A percentile compares a stretch with the other conserved stretches of the same genome.
These are phyloP conservation scores for Bothrops jararaca DNA, from an alignment of 2,113 vertebrate species.

Conservation along the genomic window DNA sequence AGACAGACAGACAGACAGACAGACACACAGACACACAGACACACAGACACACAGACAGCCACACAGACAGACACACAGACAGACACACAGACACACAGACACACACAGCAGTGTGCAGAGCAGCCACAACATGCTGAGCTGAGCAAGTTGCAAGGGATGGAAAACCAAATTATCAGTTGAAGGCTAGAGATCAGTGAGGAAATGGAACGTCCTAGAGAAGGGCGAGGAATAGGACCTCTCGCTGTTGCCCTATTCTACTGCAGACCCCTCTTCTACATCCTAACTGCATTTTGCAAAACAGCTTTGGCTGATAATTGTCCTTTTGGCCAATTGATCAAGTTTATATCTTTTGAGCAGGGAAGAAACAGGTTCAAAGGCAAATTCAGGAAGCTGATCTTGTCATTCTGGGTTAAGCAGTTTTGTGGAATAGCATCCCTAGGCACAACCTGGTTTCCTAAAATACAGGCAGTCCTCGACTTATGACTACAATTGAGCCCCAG, in stretches of 20 bases:
- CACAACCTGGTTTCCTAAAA: not conserved
- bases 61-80: too few relatives aligned
- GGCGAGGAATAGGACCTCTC: not conserved
- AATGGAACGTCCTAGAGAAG: not conserved
- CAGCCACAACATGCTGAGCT: not conserved
- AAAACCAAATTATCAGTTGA: not conserved
- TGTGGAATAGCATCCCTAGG: not conserved
- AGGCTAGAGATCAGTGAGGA: not conserved
- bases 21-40: too few relatives aligned
- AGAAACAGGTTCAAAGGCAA: not conserved
- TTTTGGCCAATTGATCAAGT: not conserved
- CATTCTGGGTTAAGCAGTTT: not conserved
- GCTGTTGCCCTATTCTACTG: not conserved
- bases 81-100: too few relatives aligned
- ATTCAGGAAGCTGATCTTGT: not conserved
- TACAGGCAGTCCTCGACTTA: not conserved
- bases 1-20: too few relatives aligned
- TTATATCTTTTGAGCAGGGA: not conserved
- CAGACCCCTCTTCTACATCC: not conserved
- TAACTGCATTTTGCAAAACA: not conserved
- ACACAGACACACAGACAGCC: too few relatives aligned
- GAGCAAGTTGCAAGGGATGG: not conserved
- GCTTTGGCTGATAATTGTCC: not conserved
- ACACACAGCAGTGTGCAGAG: not conserved
- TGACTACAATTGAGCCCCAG: too few relatives aligned